Percentiles rank a stretch among this genome's conserved stretches.
Conservation (phyloP, 2,113 vertebrate genomes). For the Strix uralensis region DNA sequence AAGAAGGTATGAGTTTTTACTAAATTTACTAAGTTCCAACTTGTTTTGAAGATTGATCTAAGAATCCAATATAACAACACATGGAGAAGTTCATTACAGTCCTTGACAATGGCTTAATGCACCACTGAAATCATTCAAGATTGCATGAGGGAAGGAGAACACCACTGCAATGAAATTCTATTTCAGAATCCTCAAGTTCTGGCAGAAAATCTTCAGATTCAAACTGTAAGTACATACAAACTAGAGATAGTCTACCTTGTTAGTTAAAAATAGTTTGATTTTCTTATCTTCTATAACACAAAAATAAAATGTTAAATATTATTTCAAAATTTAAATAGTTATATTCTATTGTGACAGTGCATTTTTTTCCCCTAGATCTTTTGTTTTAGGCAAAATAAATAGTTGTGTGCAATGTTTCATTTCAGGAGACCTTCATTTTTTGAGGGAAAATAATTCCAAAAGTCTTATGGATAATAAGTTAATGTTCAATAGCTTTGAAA, state of each 20-base stretch:
- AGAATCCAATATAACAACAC: neutral
- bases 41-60: slow-evolving; percentile 24
- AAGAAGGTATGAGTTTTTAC: slow-evolving; percentile 31
- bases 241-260: neutral
- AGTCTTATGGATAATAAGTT: neutral
- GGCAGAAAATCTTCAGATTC: neutral
- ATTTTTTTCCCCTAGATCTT: neutral
- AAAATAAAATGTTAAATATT: neutral
- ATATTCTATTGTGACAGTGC: neutral
- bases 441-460: neutral
- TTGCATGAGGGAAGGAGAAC: neutral
- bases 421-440: neutral
- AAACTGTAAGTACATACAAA: neutral
- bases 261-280: neutral
- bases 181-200: neutral
- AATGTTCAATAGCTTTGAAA: neutral
- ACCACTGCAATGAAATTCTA: neutral
- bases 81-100: neutral
- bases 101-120: neutral
- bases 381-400: neutral
- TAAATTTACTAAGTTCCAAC: neutral
- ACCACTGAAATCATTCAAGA: neutral
- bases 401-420: neutral
- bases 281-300: neutral
- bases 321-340: neutral